A percentile compares a stretch with the other conserved stretches of the same genome.
Evolutionary conservation across 2,113 vertebrate genomes (phyloP).

Genomic region (Phasianus colchicus): DNA sequence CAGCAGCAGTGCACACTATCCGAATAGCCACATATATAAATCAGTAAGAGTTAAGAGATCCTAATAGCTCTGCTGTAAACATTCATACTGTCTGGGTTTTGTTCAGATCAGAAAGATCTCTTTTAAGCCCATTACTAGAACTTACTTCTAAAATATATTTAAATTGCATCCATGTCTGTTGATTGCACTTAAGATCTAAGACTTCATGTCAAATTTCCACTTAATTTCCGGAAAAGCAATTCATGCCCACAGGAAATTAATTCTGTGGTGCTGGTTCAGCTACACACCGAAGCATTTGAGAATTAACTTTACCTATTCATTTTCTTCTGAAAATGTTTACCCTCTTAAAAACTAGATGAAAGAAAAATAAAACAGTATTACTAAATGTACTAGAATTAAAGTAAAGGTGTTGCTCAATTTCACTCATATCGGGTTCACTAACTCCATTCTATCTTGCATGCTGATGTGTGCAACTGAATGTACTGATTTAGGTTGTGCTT

Average conservation of each 20-base stretch:
- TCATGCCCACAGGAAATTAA: neutral
- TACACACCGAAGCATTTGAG: accelerated
- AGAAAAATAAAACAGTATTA: neutral
- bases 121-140: neutral
- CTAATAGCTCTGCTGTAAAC: neutral
- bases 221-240: neutral
- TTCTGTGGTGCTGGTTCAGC: accelerated
- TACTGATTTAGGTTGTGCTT: neutral
- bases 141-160: neutral
- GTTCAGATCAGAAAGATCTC: neutral
- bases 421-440: neutral
- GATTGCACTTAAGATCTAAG: neutral
- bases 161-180: neutral
- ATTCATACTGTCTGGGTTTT: neutral
- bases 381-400: neutral
- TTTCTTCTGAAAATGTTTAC: neutral
- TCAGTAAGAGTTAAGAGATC: neutral
- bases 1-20: neutral
- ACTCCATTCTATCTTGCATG: neutral
- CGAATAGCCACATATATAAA: neutral
- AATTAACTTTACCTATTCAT: neutral
- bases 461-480: neutral
- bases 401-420: neutral
- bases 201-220: neutral
- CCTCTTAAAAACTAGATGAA: neutral